Base-by-base conservation (phyloP, 2,113 vertebrate genomes). In the Gobio gobio region DNA sequence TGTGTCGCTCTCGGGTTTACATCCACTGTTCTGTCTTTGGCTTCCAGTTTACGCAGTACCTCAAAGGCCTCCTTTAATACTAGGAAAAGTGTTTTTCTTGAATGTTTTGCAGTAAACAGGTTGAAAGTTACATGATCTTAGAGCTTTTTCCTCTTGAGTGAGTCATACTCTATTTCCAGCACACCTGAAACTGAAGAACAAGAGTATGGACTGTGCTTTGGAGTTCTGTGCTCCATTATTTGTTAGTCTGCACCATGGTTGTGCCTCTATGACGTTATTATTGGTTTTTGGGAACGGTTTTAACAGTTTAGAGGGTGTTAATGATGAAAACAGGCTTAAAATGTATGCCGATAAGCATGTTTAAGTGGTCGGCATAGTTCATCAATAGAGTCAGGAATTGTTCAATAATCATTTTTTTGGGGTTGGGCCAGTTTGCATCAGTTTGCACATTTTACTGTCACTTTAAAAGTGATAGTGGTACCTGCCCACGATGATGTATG, bases 81-180 rank as follows among this genome's bases (percentile, higher is more conserved):
- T 22, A 3, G 59, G 77, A 78, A 61, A 59, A 78, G 36, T 79
- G 56, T 63, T 40, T 76, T 73, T 54, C 29, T 59, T 61, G 40
- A 61, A n/a, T 43, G 33, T 70, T 61, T 74, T 84, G 72, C 40
- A 36, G 72, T 79, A 33, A 68, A 81, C 47, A 2, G 45, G 43
- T 51, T 51, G 61, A 81, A 81, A 81, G 61, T 68, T 68, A 68
- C 45, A 81, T 33, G 63, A 81, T 81, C 63, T 51, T 68, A 36
- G 61, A 6, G 18, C 9, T 79, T 43, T 64, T 81, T 81, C 14
- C 61, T 26, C 66, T 22, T 22, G 40, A 40, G 40, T 33, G 61
- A 68, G 16, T 81, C 61, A 68, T 68, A 36, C 45, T 68, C 61
- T 68, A 81, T 68, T 33, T 68, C 33, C 59, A 81, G 61, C 59